These are phyloP conservation scores for Elephantulus edwardii DNA, from an alignment of 2,113 vertebrate species.

Conservation along the genomic window DNA sequence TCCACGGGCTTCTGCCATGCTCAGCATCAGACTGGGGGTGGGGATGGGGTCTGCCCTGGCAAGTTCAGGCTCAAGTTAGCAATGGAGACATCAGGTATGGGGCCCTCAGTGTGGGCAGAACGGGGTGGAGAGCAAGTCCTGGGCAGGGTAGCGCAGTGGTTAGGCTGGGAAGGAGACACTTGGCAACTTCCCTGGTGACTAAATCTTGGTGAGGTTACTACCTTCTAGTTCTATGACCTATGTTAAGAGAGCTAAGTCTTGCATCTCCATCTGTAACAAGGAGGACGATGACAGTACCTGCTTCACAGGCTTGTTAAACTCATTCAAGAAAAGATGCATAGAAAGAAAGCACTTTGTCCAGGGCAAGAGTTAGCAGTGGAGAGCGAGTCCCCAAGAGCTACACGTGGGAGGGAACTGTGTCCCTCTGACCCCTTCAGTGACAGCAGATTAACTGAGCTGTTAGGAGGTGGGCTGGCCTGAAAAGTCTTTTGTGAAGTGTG, in stretches of 20 bases:
- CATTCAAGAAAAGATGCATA: neutral
- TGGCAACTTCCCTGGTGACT: neutral
- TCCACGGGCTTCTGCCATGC: conserved; percentile 25
- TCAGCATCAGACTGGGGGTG: neutral
- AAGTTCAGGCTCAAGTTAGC: neutral
- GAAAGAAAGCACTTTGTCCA: neutral
- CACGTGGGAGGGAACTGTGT: neutral
- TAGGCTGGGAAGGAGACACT: rapidly evolving
- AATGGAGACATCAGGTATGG: neutral
- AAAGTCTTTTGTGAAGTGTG: neutral
- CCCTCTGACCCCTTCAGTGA: neutral
- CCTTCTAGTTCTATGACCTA: neutral
- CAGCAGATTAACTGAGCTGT: neutral
- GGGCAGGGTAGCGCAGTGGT: neutral
- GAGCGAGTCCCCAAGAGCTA: neutral
- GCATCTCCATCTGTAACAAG: neutral
- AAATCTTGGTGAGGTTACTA: neutral
- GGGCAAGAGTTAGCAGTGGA: neutral
- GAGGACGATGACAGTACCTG: too few species aligned
- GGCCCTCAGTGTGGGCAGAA: neutral
- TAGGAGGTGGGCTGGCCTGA: neutral
- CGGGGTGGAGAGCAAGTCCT: neutral
- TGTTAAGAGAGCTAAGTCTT: too few species aligned
- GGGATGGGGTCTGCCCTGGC: neutral
- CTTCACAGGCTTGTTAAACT: neutral